Conservation (phyloP, 1,140 invertebrate genomes). For the Bradysia coprophila region DNA sequence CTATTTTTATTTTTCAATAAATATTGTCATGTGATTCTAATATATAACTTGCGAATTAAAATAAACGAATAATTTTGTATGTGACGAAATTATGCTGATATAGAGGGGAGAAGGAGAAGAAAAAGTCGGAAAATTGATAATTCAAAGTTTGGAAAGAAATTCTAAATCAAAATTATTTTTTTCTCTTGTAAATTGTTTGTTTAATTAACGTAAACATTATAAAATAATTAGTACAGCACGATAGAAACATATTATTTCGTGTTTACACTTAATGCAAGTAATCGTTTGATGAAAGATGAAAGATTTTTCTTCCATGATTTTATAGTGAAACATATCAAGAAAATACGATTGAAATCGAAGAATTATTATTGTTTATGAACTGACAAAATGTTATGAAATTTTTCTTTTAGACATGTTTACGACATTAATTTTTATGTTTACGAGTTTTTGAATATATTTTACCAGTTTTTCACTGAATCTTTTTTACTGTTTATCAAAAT, state of each 20-base stretch:
- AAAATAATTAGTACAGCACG: neutral
- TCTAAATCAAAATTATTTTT: neutral
- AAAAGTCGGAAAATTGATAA: neutral
- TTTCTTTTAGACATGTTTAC: neutral
- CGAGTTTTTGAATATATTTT: too few species aligned
- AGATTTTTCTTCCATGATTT: too few species aligned
- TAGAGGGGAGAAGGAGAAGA: too few species aligned
- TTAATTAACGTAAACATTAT: neutral
- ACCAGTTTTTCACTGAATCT: too few species aligned
- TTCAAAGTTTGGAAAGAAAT: neutral
- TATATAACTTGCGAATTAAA: too few species aligned
- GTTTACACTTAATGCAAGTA: neutral
- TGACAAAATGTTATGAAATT: neutral
- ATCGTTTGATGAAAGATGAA: neutral
- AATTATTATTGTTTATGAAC: neutral
- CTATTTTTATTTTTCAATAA: neutral
- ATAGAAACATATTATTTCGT: neutral
- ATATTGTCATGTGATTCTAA: neutral
- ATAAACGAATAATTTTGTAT: too few species aligned
- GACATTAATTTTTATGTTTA: neutral
- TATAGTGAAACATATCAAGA: neutral
- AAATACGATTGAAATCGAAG: neutral
- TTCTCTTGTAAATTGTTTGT: neutral
- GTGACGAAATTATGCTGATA: too few species aligned
- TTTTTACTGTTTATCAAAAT: too few species aligned